Percentiles rank a stretch among this genome's conserved stretches.
Conservation (phyloP, 2,888 invertebrate species). For the Thymelicus lineola region DNA sequence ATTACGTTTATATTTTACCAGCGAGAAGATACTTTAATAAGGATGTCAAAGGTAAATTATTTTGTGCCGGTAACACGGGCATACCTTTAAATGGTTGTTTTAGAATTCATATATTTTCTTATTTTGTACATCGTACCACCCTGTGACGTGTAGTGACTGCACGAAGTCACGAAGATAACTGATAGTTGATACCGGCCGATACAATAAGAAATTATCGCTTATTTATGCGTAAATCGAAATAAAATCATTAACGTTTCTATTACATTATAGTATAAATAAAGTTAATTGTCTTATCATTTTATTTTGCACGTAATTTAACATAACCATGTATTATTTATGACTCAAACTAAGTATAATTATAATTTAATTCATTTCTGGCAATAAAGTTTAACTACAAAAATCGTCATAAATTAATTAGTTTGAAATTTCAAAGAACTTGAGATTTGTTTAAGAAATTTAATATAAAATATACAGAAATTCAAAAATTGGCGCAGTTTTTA, state of each 20-base stretch:
- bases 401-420: no score
- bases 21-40: constrained; percentile 49
- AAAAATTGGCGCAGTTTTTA: no score
- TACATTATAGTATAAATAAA: no score
- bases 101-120: constrained; percentile 47
- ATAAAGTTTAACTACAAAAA: no score
- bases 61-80: constrained; percentile 32
- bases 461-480: no score
- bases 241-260: no score
- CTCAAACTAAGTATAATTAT: no score
- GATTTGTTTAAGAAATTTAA: no score
- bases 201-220: constrained; percentile 6
- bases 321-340: no score
- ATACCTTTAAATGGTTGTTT: constrained; percentile 32
- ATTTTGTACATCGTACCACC: constrained; percentile 60
- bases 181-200: background rate
- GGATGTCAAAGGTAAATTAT: constrained; percentile 76
- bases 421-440: no score
- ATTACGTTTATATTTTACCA: constrained; percentile 48
- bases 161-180: constrained; percentile 28
- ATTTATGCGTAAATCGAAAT: background rate
- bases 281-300: background rate
- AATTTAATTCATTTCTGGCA: no score
- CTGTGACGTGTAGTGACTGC: constrained; percentile 60
- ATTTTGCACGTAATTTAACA: background rate